A percentile compares a stretch with the other conserved stretches of the same genome.
phyloP scores from a whole-genome alignment of 2,113 vertebrate genomes.

The Nerophis lumbriciformis region DNA sequence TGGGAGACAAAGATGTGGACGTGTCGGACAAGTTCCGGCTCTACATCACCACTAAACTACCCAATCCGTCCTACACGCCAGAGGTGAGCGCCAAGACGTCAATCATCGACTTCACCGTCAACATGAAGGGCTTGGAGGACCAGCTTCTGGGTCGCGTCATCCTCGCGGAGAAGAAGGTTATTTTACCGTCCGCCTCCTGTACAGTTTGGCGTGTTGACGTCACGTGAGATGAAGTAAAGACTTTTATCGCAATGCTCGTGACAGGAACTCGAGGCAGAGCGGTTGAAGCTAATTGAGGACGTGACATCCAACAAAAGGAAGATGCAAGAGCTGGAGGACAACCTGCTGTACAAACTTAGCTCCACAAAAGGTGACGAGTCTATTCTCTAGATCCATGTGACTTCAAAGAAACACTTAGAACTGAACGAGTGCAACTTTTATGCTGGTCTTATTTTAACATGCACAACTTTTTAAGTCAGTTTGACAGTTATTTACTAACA shows the following conservation, averaged over 20 bases:
- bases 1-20: constrained; percentile 85
- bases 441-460: too few species aligned
- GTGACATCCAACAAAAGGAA: constrained; percentile 82
- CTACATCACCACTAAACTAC: constrained; percentile 83
- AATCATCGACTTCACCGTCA: constrained; percentile 88
- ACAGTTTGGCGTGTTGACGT: not conserved
- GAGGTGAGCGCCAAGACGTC: constrained; percentile 84
- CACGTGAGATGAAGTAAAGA: not conserved
- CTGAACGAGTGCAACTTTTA: too few species aligned
- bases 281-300: constrained; percentile 80
- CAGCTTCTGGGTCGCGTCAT: constrained; percentile 85
- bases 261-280: constrained; percentile 84
- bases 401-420: too few species aligned
- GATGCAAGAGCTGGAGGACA: constrained; percentile 88
- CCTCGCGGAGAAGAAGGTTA: constrained; percentile 82
- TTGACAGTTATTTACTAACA: too few species aligned
- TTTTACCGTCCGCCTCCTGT: not conserved
- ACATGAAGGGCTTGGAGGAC: constrained; percentile 85
- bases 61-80: constrained; percentile 84
- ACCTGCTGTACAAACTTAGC: constrained; percentile 79
- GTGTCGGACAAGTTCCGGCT: constrained; percentile 81
- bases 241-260: not conserved
- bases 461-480: too few species aligned
- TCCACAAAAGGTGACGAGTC: constrained; percentile 69
- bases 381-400: not conserved